A percentile compares a stretch with the other conserved stretches of the same genome.
Conservation (phyloP, 2,888 invertebrate species). For the Eurytoma adleriae region DNA sequence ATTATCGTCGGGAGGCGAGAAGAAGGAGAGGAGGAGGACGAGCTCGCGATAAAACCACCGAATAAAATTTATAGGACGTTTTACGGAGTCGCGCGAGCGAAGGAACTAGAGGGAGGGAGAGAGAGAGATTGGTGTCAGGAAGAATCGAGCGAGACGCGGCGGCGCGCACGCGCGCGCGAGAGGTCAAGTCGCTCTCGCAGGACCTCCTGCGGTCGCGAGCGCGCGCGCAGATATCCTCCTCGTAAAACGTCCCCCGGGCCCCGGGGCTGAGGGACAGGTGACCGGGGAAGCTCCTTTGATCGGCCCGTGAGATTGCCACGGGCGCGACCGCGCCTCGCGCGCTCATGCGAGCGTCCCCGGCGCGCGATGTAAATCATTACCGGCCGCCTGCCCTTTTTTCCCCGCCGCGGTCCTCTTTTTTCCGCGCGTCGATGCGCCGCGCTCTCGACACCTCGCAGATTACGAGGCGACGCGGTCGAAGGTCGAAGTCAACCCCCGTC, state of each 20-base stretch:
- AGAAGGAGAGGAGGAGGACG: conserved; percentile 15
- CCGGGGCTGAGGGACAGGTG: conserved; percentile 67
- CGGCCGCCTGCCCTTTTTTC: no score
- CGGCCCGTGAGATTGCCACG: conserved; percentile 41
- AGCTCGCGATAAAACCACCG: conserved; percentile 69
- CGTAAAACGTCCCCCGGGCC: conserved; percentile 41
- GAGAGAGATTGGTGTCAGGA: conserved; percentile 48
- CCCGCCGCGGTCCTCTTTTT: conserved; percentile 4
- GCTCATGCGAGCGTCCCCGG: conserved; percentile 4
- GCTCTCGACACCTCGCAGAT: conserved; percentile 27
- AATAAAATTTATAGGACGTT: conserved; percentile 74
- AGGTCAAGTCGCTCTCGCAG: conserved; percentile 56
- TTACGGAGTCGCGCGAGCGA: conserved; percentile 69
- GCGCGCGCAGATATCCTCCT: conserved; percentile 59
- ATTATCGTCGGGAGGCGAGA: conserved; percentile 64
- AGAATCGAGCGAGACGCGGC: background rate
- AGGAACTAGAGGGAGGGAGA: conserved; percentile 67
- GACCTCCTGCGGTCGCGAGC: conserved; percentile 70
- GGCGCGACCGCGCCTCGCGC: conserved; percentile 48
- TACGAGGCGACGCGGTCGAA: conserved; percentile 47
- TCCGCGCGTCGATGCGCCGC: background rate
- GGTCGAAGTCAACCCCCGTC: conserved; percentile 45
- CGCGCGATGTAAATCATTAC: conserved; percentile 48
- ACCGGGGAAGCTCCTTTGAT: conserved; percentile 61
- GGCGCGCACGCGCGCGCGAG: conserved; percentile 61